These are phyloP conservation scores for Calephelis perditalis DNA, from an alignment of 2,888 invertebrate species.

Conservation along the genomic window DNA sequence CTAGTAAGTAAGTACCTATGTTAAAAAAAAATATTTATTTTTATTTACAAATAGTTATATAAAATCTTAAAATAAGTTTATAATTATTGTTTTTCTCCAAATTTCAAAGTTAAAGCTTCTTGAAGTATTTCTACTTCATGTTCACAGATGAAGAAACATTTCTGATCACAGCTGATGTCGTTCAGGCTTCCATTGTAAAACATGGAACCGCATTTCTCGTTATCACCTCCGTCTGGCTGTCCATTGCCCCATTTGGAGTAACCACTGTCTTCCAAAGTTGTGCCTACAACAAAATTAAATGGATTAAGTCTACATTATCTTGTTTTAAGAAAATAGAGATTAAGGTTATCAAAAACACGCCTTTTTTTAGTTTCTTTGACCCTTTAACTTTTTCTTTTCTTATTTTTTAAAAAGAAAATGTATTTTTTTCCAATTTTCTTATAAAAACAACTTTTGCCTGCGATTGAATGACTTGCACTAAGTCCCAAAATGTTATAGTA, in stretches of 20 bases:
- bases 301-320: background rate
- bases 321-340: too few species aligned
- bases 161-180: conserved; percentile 44
- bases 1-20: too few species aligned
- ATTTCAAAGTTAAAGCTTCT: conserved; percentile 28
- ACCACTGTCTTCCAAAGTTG: conserved; percentile 42
- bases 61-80: background rate
- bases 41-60: conserved; percentile 3
- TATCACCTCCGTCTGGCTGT: conserved; percentile 50
- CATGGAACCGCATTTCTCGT: conserved; percentile 56
- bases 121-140: conserved; percentile 40
- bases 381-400: too few species aligned
- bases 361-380: too few species aligned
- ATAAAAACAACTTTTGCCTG: too few species aligned
- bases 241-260: conserved; percentile 46
- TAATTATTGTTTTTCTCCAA: conserved; percentile 22
- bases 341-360: too few species aligned
- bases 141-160: conserved; percentile 57
- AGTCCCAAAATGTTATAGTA: too few species aligned
- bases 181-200: conserved; percentile 51
- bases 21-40: background rate
- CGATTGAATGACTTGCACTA: too few species aligned
- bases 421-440: too few species aligned
- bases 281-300: conserved; percentile 35
- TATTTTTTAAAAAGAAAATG: too few species aligned